These are phyloP conservation scores for Oreotrochilus melanogaster DNA, from an alignment of 2,113 vertebrate genomes.

Conservation along the genomic window DNA sequence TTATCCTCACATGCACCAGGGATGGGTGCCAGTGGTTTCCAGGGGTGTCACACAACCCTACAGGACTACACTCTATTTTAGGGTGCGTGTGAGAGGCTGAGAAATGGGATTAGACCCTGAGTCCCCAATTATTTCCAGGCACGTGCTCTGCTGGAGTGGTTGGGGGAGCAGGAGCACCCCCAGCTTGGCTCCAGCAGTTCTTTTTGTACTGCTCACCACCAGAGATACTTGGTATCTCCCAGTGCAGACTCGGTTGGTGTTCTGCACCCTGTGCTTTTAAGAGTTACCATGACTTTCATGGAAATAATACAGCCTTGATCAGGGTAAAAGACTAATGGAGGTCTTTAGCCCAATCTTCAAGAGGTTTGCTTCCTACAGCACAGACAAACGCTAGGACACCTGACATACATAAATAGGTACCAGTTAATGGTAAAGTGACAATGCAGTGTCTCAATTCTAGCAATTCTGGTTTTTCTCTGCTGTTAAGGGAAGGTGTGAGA, in stretches of 20 bases:
- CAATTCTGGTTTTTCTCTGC: neutral
- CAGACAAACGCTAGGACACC: neutral
- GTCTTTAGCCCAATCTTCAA: conserved; percentile 58
- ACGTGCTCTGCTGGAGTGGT: neutral
- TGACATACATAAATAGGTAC: neutral
- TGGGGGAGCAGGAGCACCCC: neutral
- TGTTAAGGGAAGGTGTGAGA: neutral
- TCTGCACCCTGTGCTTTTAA: conserved; percentile 44
- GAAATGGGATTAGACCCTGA: conserved; percentile 9
- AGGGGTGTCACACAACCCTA: neutral
- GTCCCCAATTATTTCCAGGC: conserved; percentile 55
- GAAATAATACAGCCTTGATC: conserved; percentile 58
- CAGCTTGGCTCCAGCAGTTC: neutral
- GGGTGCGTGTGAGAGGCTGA: neutral
- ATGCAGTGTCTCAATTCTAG: conserved; percentile 41
- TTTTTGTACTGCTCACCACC: neutral
- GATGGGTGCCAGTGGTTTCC: neutral
- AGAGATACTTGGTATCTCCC: neutral
- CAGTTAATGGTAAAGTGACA: conserved; percentile 48
- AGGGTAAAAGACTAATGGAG: conserved; percentile 57
- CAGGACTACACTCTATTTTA: neutral
- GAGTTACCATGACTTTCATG: conserved; percentile 49
- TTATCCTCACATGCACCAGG: neutral
- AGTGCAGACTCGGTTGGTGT: neutral
- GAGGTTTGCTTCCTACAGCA: conserved; percentile 45